phyloP scores from a whole-genome alignment of 2,113 vertebrate species.

The Coptodon rendalli region DNA sequence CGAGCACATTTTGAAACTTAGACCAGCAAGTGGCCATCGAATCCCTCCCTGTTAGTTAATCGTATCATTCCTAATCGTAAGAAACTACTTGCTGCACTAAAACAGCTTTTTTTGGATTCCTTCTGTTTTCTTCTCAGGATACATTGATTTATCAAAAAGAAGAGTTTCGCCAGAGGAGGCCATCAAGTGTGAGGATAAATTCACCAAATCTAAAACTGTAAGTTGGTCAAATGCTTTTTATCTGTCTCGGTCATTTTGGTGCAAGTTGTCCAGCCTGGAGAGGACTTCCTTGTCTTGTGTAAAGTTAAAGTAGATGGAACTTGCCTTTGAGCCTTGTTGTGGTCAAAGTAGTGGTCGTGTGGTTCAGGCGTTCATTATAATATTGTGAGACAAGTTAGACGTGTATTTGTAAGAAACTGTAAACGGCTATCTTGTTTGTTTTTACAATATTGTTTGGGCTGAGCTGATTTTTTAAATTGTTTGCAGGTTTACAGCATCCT shows the following conservation, averaged over 20 bases:
- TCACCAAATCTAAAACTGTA: constrained; percentile 99
- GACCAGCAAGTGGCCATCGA: neutral
- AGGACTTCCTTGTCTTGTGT: neutral
- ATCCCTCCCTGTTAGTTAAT: neutral
- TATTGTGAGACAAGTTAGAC: neutral
- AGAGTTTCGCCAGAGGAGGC: constrained; percentile 98
- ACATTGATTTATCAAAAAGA: constrained; percentile 98
- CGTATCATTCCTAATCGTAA: neutral
- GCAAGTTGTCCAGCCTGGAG: neutral
- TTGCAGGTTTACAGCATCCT: constrained; percentile 95
- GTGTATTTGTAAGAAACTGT: neutral
- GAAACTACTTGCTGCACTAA: neutral
- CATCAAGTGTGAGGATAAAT: constrained; percentile 99
- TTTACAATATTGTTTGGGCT: neutral
- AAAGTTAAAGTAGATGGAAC: neutral
- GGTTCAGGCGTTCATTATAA: neutral
- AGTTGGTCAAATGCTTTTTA: constrained; percentile 45
- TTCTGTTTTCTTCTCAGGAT: constrained; percentile 71
- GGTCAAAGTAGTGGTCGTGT: neutral
- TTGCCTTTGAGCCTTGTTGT: neutral
- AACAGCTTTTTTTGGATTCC: neutral
- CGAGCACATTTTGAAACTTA: neutral
- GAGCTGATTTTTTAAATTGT: neutral
- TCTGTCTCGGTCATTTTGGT: neutral
- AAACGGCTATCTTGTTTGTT: neutral